Percentiles rank a stretch among this genome's conserved stretches.
Evolutionary conservation across 2,113 vertebrate genomes (phyloP).

Genomic region (Peucedramus taeniatus): DNA sequence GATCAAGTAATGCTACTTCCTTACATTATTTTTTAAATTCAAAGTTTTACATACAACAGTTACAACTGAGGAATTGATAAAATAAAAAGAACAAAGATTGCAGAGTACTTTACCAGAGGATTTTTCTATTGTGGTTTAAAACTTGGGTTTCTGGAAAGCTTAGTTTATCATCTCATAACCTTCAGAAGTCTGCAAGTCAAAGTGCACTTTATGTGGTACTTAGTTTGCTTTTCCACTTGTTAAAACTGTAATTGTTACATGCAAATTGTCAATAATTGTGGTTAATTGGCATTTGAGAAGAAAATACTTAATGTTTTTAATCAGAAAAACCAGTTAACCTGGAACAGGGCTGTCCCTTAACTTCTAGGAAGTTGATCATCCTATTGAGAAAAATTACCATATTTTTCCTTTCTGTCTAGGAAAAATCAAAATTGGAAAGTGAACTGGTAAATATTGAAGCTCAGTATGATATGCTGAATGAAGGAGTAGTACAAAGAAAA

Average conservation of each 20-base stretch:
- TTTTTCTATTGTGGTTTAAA: not conserved
- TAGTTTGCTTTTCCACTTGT: not conserved
- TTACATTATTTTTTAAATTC: not conserved
- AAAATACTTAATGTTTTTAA: not conserved
- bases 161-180: not conserved
- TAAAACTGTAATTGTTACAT: not conserved
- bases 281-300: not conserved
- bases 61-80: not conserved
- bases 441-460: constrained; percentile 82
- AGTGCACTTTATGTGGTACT: not conserved
- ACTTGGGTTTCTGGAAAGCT: not conserved
- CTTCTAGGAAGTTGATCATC: not conserved
- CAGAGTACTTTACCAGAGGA: not conserved
- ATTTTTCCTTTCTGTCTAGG: constrained; percentile 65
- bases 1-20: not conserved
- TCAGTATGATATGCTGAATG: constrained; percentile 76
- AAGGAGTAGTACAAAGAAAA: constrained; percentile 70
- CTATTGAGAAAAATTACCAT: not conserved
- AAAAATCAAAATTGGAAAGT: constrained; percentile 87
- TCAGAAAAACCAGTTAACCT: not conserved
- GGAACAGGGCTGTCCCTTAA: not conserved
- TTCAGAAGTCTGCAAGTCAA: not conserved
- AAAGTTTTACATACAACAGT: not conserved
- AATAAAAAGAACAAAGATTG: not conserved
- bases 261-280: not conserved